phyloP scores from a whole-genome alignment of 1,140 invertebrate genomes.

The Zophobas atratus region DNA sequence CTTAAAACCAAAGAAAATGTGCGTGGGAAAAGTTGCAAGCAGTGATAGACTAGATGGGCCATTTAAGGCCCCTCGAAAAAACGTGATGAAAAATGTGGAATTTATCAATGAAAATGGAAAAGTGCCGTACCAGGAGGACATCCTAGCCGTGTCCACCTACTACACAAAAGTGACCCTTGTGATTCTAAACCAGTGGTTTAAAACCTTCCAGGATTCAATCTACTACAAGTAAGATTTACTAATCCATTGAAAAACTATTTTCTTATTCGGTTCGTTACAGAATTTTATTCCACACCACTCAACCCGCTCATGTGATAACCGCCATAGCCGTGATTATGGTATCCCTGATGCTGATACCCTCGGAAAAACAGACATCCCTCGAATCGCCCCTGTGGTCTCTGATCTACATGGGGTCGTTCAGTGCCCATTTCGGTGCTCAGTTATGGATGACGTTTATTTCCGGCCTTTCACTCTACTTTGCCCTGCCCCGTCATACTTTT shows the following conservation, averaged over 20 bases:
- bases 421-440: conserved; percentile 85
- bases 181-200: conserved; percentile 26
- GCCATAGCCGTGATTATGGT: conserved; percentile 76
- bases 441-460: conserved; percentile 93
- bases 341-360: conserved; percentile 73
- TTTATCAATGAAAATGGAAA: conserved; percentile 16
- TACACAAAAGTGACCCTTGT: conserved; percentile 51
- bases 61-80: conserved; percentile 16
- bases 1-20: conserved; percentile 44
- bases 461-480: conserved; percentile 86
- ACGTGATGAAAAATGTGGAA: conserved; percentile 6
- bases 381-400: conserved; percentile 70
- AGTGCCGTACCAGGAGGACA: conserved; percentile 49
- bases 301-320: conserved; percentile 83
- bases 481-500: conserved; percentile 85
- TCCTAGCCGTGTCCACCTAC: conserved; percentile 47
- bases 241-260: background rate
- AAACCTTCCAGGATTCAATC: conserved; percentile 48
- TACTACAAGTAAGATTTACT: conserved; percentile 54
- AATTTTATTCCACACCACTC: conserved; percentile 78
- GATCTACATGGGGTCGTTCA: conserved; percentile 81
- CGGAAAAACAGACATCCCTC: conserved; percentile 65
- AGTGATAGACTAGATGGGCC: conserved; percentile 18
- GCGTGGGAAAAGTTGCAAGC: conserved; percentile 48
- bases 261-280: conserved; percentile 69